Conservation (phyloP, 2,888 invertebrate species). For the Harmothoe impar region DNA sequence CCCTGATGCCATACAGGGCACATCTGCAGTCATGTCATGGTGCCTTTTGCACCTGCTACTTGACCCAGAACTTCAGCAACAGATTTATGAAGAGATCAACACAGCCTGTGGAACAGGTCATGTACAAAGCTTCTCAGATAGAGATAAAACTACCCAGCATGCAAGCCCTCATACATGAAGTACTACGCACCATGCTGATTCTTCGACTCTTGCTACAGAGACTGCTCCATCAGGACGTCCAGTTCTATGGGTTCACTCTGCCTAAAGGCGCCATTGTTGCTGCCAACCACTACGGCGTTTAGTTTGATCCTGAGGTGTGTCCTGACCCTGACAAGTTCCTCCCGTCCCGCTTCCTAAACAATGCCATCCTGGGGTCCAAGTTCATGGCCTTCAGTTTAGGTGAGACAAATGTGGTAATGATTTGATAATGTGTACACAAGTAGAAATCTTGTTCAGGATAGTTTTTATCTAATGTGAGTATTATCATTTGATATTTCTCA, state of each 20-base stretch:
- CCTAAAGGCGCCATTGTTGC: no score
- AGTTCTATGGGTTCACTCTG: background rate
- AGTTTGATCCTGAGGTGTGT: background rate
- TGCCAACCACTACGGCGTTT: background rate
- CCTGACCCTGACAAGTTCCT: background rate
- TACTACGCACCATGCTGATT: background rate
- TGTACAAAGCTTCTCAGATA: background rate
- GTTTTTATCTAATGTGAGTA: no score
- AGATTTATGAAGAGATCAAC: background rate
- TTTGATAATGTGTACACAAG: no score
- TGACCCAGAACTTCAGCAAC: background rate
- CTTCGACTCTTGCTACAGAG: background rate
- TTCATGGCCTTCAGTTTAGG: background rate
- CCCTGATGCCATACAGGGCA: conserved; percentile 9
- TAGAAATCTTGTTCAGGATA: no score
- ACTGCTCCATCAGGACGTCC: background rate
- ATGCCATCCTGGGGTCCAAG: no score
- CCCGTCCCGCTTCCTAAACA: background rate
- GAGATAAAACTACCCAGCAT: background rate
- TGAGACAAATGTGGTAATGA: no score
- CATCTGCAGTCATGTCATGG: background rate
- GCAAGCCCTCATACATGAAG: background rate
- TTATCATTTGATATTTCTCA: no score
- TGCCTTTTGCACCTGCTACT: background rate
- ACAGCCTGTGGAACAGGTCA: background rate